These are phyloP conservation scores for Ia io DNA, from an alignment of 2,113 vertebrate species.

Conservation along the genomic window DNA sequence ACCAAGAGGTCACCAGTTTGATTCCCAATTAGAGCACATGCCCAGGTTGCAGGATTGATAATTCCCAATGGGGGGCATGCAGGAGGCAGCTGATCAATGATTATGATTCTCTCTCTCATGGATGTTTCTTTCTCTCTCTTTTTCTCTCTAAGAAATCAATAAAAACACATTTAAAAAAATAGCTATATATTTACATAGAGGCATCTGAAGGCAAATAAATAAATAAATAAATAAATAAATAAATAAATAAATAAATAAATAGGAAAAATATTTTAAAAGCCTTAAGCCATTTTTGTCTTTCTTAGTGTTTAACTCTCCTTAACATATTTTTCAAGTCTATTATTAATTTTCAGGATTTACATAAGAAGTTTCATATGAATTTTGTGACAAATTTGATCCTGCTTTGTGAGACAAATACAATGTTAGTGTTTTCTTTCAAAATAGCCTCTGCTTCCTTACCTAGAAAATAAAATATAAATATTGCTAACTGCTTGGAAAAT, in stretches of 20 bases:
- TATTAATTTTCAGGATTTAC: background rate
- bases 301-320: background rate
- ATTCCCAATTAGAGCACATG: too few species aligned
- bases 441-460: constrained; percentile 25
- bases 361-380: background rate
- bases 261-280: background rate
- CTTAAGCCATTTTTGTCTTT: background rate
- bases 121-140: too few species aligned
- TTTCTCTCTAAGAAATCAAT: too few species aligned
- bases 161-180: background rate
- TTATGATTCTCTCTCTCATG: too few species aligned
- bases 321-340: background rate
- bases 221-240: too few species aligned
- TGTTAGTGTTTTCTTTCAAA: constrained; percentile 29
- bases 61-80: too few species aligned
- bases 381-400: background rate
- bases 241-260: too few species aligned
- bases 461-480: constrained; percentile 40
- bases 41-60: too few species aligned
- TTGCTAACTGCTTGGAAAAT: background rate
- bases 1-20: too few species aligned
- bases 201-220: background rate
- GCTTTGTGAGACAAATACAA: constrained; percentile 22
- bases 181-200: background rate
- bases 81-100: too few species aligned